Conservation (phyloP, 2,888 invertebrate genomes). For the Xanthia togata region DNA sequence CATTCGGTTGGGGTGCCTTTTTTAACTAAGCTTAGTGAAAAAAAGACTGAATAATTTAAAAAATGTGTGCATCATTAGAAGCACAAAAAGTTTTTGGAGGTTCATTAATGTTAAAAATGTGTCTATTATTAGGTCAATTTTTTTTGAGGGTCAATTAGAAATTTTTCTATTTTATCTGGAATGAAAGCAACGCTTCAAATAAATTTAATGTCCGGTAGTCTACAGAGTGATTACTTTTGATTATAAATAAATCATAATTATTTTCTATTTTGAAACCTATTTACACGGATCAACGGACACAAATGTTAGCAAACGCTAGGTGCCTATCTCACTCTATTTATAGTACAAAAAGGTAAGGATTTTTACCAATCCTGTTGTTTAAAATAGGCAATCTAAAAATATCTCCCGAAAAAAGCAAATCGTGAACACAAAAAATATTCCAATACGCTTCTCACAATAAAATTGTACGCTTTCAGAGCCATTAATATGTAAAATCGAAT, state of each 20-base stretch:
- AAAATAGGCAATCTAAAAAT: conserved; percentile 20
- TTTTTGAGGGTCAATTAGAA: background rate
- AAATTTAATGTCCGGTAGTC: background rate
- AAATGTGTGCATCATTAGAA: background rate
- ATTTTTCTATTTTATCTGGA: background rate
- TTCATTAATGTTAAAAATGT: background rate
- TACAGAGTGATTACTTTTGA: background rate
- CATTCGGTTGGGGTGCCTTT: background rate
- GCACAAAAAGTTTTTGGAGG: background rate
- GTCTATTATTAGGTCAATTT: background rate
- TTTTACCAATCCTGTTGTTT: conserved; percentile 13
- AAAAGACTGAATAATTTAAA: background rate
- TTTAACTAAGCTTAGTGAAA: background rate
- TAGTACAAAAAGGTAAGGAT: background rate
- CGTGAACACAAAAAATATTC: conserved; percentile 17
- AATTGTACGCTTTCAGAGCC: conserved; percentile 47
- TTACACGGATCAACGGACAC: background rate
- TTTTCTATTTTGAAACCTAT: background rate
- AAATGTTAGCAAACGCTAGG: too few species aligned
- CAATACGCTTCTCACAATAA: conserved; percentile 27
- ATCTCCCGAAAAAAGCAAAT: conserved; percentile 9
- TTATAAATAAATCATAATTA: background rate
- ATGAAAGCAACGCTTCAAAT: background rate
- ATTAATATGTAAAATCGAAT: conserved; percentile 56
- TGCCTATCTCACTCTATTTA: background rate